phyloP scores from a whole-genome alignment of 2,888 invertebrate species.

The Sarcophaga carnaria region DNA sequence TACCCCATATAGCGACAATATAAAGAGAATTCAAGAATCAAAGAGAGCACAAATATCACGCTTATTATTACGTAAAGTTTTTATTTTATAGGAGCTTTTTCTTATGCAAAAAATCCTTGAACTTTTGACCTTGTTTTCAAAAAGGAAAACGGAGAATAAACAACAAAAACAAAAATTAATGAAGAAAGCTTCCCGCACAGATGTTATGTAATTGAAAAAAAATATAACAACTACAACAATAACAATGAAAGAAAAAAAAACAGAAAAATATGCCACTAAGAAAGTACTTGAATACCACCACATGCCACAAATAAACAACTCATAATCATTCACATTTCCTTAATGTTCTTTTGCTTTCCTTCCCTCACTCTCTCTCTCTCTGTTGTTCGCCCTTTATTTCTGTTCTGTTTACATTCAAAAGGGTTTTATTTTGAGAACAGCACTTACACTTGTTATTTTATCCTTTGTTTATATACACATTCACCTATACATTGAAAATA shows the following conservation, averaged over 20 bases:
- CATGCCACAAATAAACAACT: too few relatives aligned
- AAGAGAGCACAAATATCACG: constrained; percentile 25
- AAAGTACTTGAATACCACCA: not conserved
- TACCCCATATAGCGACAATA: not conserved
- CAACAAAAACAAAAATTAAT: not conserved
- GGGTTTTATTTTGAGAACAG: not conserved
- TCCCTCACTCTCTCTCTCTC: too few relatives aligned
- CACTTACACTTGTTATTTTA: not conserved
- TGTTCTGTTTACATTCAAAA: not conserved
- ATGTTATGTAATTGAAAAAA: constrained; percentile 67
- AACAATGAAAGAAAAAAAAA: not conserved
- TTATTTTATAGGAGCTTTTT: constrained; percentile 65
- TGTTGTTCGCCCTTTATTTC: not conserved
- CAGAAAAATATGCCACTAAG: not conserved
- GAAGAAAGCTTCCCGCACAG: constrained; percentile 39
- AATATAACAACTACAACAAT: constrained; percentile 28
- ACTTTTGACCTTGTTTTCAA: constrained; percentile 63
- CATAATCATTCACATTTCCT: too few relatives aligned
- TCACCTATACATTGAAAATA: not conserved
- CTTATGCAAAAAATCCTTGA: constrained; percentile 59
- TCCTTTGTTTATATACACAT: not conserved
- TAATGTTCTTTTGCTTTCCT: too few relatives aligned
- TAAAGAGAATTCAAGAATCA: constrained; percentile 3
- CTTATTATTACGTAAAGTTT: constrained; percentile 27
- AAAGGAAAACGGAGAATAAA: not conserved